These are phyloP conservation scores for Belonocnema kinseyi DNA, from an alignment of 1,140 invertebrate genomes.

Conservation along the genomic window DNA sequence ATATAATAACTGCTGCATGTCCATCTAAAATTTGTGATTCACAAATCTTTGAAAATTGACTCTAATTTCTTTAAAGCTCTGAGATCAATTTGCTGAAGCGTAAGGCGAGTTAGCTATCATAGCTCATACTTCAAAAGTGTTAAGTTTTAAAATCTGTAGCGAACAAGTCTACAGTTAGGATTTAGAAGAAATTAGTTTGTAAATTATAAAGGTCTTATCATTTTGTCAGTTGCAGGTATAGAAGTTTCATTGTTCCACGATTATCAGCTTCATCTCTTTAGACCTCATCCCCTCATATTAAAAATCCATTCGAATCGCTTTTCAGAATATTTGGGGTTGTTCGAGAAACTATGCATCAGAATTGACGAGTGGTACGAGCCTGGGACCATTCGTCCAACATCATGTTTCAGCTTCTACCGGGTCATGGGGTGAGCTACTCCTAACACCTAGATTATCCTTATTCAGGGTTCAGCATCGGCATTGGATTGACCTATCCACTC, in stretches of 20 bases:
- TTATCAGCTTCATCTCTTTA: conserved; percentile 62
- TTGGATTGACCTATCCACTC: conserved; percentile 83
- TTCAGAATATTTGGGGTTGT: conserved; percentile 62
- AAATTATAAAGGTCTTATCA: conserved; percentile 8
- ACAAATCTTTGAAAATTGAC: too few species aligned
- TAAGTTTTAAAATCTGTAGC: too few species aligned
- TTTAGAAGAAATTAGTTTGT: background rate
- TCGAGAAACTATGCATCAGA: conserved; percentile 50
- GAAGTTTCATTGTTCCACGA: conserved; percentile 73
- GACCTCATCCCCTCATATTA: conserved; percentile 66
- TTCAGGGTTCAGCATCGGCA: conserved; percentile 84
- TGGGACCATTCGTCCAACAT: conserved; percentile 67
- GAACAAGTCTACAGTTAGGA: background rate
- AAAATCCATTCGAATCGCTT: conserved; percentile 73
- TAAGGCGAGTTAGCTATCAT: too few species aligned
- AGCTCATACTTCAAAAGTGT: too few species aligned
- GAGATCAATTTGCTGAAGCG: too few species aligned
- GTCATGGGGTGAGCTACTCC: conserved; percentile 72
- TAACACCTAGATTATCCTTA: conserved; percentile 74
- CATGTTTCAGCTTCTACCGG: conserved; percentile 73
- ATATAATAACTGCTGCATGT: too few species aligned
- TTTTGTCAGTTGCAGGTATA: conserved; percentile 64
- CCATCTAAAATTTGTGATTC: too few species aligned
- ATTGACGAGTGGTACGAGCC: conserved; percentile 59
- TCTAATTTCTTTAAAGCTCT: too few species aligned